Evolutionary conservation across 1,140 invertebrate species (phyloP).

Genomic region (Helicoverpa zea): DNA sequence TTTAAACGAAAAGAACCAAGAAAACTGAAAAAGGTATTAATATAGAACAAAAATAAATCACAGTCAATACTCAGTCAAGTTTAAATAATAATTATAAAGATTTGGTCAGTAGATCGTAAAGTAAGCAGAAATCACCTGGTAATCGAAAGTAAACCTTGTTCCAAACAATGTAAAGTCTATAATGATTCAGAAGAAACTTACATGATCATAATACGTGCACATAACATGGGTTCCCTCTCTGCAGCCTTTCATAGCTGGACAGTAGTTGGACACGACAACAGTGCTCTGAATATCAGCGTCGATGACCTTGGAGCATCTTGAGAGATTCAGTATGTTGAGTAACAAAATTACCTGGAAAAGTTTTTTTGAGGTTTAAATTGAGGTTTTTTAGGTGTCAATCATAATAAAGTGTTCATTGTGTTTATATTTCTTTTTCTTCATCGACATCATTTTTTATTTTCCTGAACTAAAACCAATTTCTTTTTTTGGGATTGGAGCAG

Average conservation of each 20-base stretch:
- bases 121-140: too few relatives aligned
- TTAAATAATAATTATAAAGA: too few relatives aligned
- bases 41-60: too few relatives aligned
- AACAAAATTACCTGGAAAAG: not conserved
- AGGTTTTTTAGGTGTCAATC: not conserved
- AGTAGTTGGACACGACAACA: slow-evolving; percentile 12
- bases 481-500: too few relatives aligned
- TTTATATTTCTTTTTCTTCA: too few relatives aligned
- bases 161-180: not conserved
- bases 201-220: slow-evolving; percentile 40
- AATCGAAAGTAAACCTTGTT: not conserved
- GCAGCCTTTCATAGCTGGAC: slow-evolving; percentile 23
- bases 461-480: too few relatives aligned
- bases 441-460: too few relatives aligned
- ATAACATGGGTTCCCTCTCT: slow-evolving; percentile 47
- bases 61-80: too few relatives aligned
- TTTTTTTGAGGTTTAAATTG: not conserved
- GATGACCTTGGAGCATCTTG: not conserved
- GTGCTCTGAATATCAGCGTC: not conserved
- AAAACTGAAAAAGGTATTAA: too few relatives aligned
- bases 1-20: too few relatives aligned
- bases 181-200: slow-evolving; percentile 6
- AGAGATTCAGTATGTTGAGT: not conserved
- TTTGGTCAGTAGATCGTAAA: too few relatives aligned
- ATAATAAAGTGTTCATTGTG: not conserved